These are phyloP conservation scores for Anseranas semipalmata DNA, from an alignment of 2,113 vertebrate genomes.

Conservation along the genomic window DNA sequence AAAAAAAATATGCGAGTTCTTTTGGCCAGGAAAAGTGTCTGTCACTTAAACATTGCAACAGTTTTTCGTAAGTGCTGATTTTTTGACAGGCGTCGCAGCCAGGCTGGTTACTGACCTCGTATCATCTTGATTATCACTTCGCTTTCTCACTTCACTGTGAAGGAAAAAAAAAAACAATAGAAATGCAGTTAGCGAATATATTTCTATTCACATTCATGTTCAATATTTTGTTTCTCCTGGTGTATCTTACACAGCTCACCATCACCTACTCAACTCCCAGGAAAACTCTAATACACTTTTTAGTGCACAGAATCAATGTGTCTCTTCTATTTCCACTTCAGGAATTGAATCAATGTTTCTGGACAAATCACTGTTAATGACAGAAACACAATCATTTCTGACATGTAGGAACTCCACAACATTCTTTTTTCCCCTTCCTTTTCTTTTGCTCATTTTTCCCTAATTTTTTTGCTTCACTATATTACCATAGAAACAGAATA, in stretches of 20 bases:
- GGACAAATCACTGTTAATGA: background rate
- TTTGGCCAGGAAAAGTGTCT: background rate
- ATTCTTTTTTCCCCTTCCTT: background rate
- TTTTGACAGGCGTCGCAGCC: constrained; percentile 74
- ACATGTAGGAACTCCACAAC: background rate
- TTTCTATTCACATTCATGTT: background rate
- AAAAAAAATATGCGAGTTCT: background rate
- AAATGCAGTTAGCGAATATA: background rate
- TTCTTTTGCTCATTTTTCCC: background rate
- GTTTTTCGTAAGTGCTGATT: constrained; percentile 77
- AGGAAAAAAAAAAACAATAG: background rate
- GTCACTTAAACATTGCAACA: constrained; percentile 82
- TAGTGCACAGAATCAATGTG: background rate
- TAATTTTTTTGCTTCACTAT: background rate
- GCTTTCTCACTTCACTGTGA: constrained; percentile 87
- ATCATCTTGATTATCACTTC: constrained; percentile 74
- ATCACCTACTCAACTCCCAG: background rate
- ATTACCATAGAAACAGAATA: background rate
- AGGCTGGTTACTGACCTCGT: constrained; percentile 80
- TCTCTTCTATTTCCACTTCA: background rate
- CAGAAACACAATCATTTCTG: background rate
- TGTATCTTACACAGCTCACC: background rate
- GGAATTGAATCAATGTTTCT: background rate
- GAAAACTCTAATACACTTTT: background rate
- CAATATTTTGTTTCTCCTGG: background rate